A percentile compares a stretch with the other conserved stretches of the same genome.
These are phyloP conservation scores for Tetrapedia diversipes DNA, from an alignment of 2,888 invertebrate species.

Conservation along the genomic window DNA sequence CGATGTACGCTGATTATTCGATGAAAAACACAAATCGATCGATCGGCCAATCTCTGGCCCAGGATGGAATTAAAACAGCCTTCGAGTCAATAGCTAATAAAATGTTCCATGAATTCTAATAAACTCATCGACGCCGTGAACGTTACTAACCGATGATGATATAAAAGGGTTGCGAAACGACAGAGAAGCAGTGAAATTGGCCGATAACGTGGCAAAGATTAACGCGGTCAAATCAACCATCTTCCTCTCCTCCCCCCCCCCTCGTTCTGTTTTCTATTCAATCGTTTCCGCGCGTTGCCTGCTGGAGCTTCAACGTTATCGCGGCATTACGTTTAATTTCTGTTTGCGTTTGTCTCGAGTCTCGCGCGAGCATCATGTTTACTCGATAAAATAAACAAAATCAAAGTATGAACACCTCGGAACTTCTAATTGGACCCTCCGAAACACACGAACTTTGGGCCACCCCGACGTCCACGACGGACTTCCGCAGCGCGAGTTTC, in stretches of 20 bases:
- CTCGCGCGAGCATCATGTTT: constrained; percentile 13
- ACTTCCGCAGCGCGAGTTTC: background rate
- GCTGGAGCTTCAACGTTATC: constrained; percentile 10
- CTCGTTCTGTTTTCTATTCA: background rate
- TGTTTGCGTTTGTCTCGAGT: constrained; percentile 30
- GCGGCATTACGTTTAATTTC: constrained; percentile 23
- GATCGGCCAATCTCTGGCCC: background rate
- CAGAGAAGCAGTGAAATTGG: constrained; percentile 17
- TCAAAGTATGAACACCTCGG: constrained; percentile 32
- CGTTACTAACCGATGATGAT: constrained; percentile 13
- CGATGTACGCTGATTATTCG: too few relatives aligned
- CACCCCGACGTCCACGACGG: background rate
- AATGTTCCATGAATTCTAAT: background rate
- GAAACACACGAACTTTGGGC: background rate
- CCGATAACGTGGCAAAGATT: constrained; percentile 6
- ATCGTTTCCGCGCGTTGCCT: background rate
- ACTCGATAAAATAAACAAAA: constrained; percentile 45
- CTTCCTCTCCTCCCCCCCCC: background rate
- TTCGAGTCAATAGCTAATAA: constrained; percentile 1
- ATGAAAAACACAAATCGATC: too few relatives aligned
- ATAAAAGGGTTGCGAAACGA: constrained; percentile 37
- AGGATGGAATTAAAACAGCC: constrained; percentile 1
- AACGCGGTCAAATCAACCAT: background rate
- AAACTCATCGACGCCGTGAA: background rate
- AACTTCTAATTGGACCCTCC: constrained; percentile 43